Base-by-base conservation (phyloP, 2,888 invertebrate genomes). In the Gonocerus acuteangulatus region DNA sequence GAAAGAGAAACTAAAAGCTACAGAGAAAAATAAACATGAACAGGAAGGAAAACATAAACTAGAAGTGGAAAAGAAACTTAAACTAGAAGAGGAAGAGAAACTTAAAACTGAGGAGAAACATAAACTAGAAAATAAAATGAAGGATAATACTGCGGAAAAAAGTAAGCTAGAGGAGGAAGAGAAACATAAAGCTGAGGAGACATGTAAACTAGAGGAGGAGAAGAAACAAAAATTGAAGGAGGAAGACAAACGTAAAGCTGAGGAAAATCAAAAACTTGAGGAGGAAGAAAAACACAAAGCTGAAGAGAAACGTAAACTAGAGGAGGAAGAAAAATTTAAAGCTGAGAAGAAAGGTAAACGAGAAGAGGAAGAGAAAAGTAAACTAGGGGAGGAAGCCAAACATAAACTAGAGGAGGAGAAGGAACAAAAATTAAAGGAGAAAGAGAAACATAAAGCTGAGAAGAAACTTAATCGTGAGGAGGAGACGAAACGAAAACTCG, bases 321-420 rank as follows among this genome's bases (percentile, higher is more conserved):
- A 19, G 21, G 39, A 39, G 39, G 48, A 32, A 18, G 16, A 45
- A 23, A 22, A n/a, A 13, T 22, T n/a, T n/a, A 49, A 23, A 58
- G 19, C 18, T 19, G 15, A 27, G 42, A 16, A 51, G 44, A 16
- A 23, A 44, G 42, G 39, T 58, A 44, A 11, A 19, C n/a, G 27
- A 48, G 39, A 34, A 48, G 49, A 54, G 42, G 57, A 45, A 52
- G 48, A 59, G 19, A 34, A 42, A 21, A 34, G 56, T 13, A 42
- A 32, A 32, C 32, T 32, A 32, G 32, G 15, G 34, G 34, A 27
- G 4, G 16, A 49, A 45, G 16, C 44, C 48, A 32, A 34, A 54
- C 18, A 36, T 7, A 44, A 49, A 42, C 1, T n/a, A 32, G 56
- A 54, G 6, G 48, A 22, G 23, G n/a, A n/a, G n/a, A n/a, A n/a